phyloP scores from a whole-genome alignment of 2,113 vertebrate genomes.

The Tragelaphus scriptus region DNA sequence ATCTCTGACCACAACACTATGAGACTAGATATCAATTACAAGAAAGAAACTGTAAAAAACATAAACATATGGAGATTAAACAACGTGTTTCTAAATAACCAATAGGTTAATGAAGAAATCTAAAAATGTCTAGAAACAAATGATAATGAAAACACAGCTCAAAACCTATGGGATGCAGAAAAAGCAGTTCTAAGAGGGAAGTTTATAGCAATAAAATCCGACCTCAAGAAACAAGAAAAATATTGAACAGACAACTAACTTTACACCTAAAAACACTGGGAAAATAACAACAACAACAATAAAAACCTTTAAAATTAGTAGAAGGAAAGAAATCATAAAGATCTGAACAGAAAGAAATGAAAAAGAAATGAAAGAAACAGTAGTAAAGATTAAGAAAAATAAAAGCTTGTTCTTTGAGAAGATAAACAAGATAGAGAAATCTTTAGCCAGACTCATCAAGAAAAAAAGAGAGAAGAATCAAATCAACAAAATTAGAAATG shows the following conservation, averaged over 20 bases:
- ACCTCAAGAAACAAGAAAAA: background rate
- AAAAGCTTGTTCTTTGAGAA: background rate
- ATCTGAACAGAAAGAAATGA: background rate
- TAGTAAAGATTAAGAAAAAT: background rate
- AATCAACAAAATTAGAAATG: background rate
- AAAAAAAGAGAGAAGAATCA: background rate
- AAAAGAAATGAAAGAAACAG: background rate
- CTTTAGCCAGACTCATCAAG: background rate
- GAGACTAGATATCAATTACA: background rate
- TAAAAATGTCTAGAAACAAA: background rate
- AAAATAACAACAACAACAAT: background rate
- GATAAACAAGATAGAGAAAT: background rate
- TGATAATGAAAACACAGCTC: background rate
- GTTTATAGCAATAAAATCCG: background rate
- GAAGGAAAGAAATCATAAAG: background rate
- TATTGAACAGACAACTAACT: background rate
- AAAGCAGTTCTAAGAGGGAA: background rate
- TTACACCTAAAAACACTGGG: background rate
- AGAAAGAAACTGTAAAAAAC: background rate
- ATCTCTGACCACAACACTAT: background rate
- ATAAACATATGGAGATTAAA: background rate
- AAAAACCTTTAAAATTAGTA: background rate
- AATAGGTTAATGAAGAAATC: background rate
- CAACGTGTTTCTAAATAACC: background rate
- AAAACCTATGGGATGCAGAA: background rate